A percentile compares a stretch with the other conserved stretches of the same genome.
These are phyloP conservation scores for Drosophila sturtevanti DNA, from an alignment of 1,140 invertebrate genomes.

Conservation along the genomic window DNA sequence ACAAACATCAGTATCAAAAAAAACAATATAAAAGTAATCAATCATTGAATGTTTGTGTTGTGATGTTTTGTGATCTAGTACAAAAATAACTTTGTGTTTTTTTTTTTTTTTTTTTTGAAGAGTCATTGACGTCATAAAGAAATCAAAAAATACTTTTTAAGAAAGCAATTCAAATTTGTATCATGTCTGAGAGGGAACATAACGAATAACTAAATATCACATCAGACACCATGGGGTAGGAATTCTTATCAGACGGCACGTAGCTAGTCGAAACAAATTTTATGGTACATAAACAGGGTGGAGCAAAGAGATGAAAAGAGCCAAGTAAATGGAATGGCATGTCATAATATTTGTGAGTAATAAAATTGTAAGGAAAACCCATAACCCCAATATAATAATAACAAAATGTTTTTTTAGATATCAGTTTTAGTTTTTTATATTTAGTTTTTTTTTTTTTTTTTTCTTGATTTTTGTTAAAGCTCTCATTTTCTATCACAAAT, in stretches of 20 bases:
- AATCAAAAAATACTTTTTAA: not conserved
- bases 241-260: constrained; percentile 48
- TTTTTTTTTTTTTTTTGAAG: not conserved
- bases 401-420: constrained; percentile 37
- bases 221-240: not conserved
- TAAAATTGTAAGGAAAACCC: constrained; percentile 11
- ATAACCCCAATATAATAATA: constrained; percentile 39
- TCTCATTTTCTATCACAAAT: constrained; percentile 72
- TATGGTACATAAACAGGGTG: constrained; percentile 39
- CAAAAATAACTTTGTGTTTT: too few species aligned
- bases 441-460: constrained; percentile 52
- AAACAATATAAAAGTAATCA: not conserved
- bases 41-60: not conserved
- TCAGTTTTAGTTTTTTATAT: constrained; percentile 26
- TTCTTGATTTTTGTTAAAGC: constrained; percentile 67
- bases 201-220: constrained; percentile 19
- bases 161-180: constrained; percentile 19
- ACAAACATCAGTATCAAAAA: not conserved
- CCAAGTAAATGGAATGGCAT: constrained; percentile 27
- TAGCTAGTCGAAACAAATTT: constrained; percentile 25
- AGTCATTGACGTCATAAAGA: constrained; percentile 6
- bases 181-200: not conserved
- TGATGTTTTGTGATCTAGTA: too few species aligned
- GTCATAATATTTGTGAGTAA: constrained; percentile 29
- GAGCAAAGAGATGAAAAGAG: constrained; percentile 2